phyloP scores from a whole-genome alignment of 1,140 invertebrate species.

The Trinorchestia longiramus region DNA sequence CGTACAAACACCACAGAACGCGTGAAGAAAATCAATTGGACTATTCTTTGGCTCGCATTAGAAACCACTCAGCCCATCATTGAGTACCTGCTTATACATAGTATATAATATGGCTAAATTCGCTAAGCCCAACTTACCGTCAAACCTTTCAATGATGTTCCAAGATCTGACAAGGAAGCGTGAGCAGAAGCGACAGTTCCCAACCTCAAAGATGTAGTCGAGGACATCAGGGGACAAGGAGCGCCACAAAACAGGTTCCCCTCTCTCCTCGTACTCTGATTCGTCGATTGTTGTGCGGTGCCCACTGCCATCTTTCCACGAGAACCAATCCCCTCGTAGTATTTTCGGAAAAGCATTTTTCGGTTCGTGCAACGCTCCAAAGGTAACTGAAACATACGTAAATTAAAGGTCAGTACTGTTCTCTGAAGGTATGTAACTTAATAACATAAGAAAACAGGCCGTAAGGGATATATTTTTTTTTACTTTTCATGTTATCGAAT shows the following conservation, averaged over 20 bases:
- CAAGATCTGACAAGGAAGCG: constrained; percentile 59
- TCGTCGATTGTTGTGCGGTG: constrained; percentile 50
- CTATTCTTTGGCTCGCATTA: not conserved
- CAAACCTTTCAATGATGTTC: constrained; percentile 60
- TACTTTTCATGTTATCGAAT: too few relatives aligned
- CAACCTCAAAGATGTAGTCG: constrained; percentile 60
- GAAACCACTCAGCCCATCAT: not conserved
- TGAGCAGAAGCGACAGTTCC: constrained; percentile 56
- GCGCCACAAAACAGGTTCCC: not conserved
- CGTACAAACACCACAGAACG: not conserved
- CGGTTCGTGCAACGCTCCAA: not conserved
- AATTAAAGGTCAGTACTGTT: too few relatives aligned
- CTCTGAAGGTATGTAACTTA: too few relatives aligned
- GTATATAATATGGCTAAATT: not conserved
- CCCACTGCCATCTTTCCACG: constrained; percentile 60
- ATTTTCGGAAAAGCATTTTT: constrained; percentile 53
- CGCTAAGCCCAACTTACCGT: constrained; percentile 53
- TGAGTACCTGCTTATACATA: not conserved
- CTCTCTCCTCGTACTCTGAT: constrained; percentile 28
- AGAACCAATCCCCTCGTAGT: constrained; percentile 61
- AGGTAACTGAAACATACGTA: not conserved
- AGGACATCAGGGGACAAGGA: constrained; percentile 41
- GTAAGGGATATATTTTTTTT: too few relatives aligned
- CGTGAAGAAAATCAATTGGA: not conserved
- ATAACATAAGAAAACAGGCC: too few relatives aligned